Evolutionary conservation across 1,140 invertebrate genomes (phyloP).

Genomic region (Globodera rostochiensis): DNA sequence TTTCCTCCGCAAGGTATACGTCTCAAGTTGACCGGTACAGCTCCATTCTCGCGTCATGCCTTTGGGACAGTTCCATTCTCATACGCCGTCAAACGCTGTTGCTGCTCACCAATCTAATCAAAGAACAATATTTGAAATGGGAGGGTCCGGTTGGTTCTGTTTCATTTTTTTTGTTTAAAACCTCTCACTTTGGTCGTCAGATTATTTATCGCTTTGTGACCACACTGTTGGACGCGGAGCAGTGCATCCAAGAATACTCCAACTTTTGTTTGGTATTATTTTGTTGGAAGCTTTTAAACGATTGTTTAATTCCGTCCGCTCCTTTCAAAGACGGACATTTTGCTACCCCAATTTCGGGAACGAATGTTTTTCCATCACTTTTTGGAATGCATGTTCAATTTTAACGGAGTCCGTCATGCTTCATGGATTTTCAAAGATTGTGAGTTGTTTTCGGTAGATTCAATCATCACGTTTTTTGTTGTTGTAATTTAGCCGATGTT

Average conservation of each 20-base stretch:
- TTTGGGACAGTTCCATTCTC: conserved; percentile 65
- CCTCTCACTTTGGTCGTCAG: conserved; percentile 11
- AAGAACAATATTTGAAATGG: conserved; percentile 67
- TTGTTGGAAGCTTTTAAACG: not conserved
- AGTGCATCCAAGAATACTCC: conserved; percentile 41
- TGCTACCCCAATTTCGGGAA: conserved; percentile 65
- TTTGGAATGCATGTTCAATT: conserved; percentile 67
- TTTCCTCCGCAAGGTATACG: conserved; percentile 63
- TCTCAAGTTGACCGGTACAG: conserved; percentile 66
- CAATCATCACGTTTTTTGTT: not conserved
- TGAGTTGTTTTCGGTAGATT: conserved; percentile 1
- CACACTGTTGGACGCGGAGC: conserved; percentile 64
- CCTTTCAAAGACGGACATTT: conserved; percentile 53
- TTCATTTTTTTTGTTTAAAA: conserved; percentile 15
- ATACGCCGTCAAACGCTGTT: conserved; percentile 67
- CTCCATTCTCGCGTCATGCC: conserved; percentile 65
- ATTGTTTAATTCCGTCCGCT: not conserved
- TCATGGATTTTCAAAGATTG: not conserved
- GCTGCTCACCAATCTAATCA: conserved; percentile 66
- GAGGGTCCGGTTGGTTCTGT: conserved; percentile 58
- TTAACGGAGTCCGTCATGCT: conserved; percentile 51
- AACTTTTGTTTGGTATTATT: conserved; percentile 65
- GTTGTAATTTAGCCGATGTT: conserved; percentile 3
- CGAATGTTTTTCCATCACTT: conserved; percentile 67
- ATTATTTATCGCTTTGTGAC: conserved; percentile 67